Conservation (phyloP, 1,140 invertebrate genomes). For the Hormaphis cornu region DNA sequence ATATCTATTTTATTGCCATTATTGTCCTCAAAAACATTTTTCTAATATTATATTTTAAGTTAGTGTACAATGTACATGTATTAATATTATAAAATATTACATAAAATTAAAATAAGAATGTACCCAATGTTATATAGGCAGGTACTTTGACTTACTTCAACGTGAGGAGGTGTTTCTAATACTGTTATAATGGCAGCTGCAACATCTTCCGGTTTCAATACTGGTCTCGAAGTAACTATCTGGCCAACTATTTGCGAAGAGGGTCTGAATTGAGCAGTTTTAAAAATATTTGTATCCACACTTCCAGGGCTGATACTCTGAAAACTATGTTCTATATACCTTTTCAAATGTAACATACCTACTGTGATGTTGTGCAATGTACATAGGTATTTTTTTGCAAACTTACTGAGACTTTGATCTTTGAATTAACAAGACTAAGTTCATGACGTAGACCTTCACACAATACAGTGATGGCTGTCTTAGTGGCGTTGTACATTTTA, state of each 20-base stretch:
- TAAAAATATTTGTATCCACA: conserved; percentile 46
- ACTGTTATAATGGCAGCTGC: conserved; percentile 35
- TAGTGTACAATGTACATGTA: too few species aligned
- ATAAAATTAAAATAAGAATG: too few species aligned
- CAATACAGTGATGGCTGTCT: conserved; percentile 51
- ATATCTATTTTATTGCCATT: too few species aligned
- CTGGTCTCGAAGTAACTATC: conserved; percentile 24
- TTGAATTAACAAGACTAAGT: conserved; percentile 45
- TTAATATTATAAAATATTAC: too few species aligned
- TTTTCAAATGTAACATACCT: neutral
- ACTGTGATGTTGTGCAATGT: neutral
- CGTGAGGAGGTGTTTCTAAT: conserved; percentile 49
- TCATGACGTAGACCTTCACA: conserved; percentile 52
- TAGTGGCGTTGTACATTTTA: conserved; percentile 52
- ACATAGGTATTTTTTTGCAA: neutral
- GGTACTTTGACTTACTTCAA: conserved; percentile 52
- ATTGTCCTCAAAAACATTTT: too few species aligned
- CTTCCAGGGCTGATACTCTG: conserved; percentile 53
- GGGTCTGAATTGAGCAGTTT: conserved; percentile 16
- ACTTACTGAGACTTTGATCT: conserved; percentile 50
- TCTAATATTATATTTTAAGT: too few species aligned
- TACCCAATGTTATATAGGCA: too few species aligned
- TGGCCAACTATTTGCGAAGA: neutral
- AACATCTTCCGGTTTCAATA: conserved; percentile 33
- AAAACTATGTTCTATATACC: conserved; percentile 32